Evolutionary conservation across 2,888 invertebrate species (phyloP).

Genomic region (Drosophila helvetica): DNA sequence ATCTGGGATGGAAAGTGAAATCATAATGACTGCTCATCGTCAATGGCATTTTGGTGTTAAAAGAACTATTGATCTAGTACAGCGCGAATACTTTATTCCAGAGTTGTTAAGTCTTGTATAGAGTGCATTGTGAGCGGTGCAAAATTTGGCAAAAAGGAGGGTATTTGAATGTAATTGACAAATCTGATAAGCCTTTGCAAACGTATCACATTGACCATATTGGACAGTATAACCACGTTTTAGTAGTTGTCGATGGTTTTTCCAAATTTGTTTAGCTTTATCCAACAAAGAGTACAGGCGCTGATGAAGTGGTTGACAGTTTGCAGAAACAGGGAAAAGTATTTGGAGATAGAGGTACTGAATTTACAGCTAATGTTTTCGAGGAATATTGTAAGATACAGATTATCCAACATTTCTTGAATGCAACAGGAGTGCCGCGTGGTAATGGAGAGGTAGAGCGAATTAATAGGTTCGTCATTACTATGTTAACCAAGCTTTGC

Average conservation of each 20-base stretch:
- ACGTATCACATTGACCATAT: background rate
- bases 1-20: too few relatives aligned
- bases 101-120: too few relatives aligned
- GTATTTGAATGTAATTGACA: background rate
- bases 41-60: too few relatives aligned
- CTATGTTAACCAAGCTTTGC: too few relatives aligned
- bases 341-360: conserved; percentile 6
- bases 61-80: too few relatives aligned
- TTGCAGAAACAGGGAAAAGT: background rate
- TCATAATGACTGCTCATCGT: too few relatives aligned
- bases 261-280: conserved; percentile 14
- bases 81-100: too few relatives aligned
- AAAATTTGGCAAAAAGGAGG: too few relatives aligned
- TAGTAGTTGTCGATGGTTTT: conserved; percentile 9
- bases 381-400: background rate
- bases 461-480: too few relatives aligned
- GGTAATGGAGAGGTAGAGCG: too few relatives aligned
- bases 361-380: conserved; percentile 3
- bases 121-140: background rate
- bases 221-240: conserved; percentile 5
- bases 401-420: too few relatives aligned
- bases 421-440: too few relatives aligned
- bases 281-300: conserved; percentile 4
- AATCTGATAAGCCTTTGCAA: conserved; percentile 5
- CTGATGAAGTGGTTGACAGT: conserved; percentile 4